These are phyloP conservation scores for Gymnocephalus cernua DNA, from an alignment of 2,113 vertebrate species.

Conservation along the genomic window DNA sequence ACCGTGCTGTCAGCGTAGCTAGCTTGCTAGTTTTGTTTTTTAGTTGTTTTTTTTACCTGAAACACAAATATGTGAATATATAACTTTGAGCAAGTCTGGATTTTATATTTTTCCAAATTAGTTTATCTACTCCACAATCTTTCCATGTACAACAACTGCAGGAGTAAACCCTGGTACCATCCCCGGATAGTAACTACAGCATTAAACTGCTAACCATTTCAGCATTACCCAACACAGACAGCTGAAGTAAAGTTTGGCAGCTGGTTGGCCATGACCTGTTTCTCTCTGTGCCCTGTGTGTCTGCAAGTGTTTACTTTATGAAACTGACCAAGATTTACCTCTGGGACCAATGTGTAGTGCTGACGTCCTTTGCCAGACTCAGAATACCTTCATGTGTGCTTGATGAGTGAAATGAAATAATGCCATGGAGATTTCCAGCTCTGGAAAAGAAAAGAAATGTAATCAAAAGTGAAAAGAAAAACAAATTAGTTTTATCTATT, in stretches of 20 bases:
- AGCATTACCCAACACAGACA: background rate
- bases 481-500: background rate
- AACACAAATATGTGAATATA: background rate
- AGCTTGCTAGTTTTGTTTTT: background rate
- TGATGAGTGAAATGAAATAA: slow-evolving; percentile 30
- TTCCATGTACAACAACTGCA: background rate
- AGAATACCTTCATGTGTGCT: slow-evolving; percentile 28
- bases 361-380: background rate
- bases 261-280: slow-evolving; percentile 11
- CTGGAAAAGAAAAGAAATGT: background rate
- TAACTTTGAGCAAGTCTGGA: background rate
- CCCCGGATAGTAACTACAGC: background rate
- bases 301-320: slow-evolving; percentile 48
- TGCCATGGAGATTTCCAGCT: background rate
- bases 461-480: slow-evolving; percentile 9
- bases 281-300: slow-evolving; percentile 16
- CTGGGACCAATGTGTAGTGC: background rate
- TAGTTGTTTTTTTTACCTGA: no score
- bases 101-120: background rate
- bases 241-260: background rate
- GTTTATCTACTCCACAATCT: background rate
- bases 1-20: background rate
- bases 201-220: background rate
- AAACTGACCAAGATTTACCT: slow-evolving; percentile 54
- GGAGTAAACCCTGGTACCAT: background rate